These are phyloP conservation scores for Nansenia antarctica DNA, from an alignment of 2,113 vertebrate genomes.

Conservation along the genomic window DNA sequence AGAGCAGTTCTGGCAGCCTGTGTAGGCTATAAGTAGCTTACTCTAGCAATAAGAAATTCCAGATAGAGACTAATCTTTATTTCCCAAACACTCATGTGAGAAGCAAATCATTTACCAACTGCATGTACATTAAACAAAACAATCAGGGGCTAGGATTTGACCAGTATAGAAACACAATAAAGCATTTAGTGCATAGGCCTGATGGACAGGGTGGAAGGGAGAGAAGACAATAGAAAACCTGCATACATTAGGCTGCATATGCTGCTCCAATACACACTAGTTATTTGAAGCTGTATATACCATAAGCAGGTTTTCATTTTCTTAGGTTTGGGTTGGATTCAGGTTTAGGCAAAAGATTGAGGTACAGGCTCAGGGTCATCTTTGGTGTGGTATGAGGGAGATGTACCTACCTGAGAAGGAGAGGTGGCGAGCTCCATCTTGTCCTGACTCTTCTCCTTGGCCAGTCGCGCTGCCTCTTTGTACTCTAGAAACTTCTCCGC, in stretches of 20 bases:
- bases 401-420: constrained; percentile 88
- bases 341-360: too few species aligned
- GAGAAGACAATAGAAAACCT: too few species aligned
- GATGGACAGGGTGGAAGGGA: constrained; percentile 56
- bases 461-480: constrained; percentile 95
- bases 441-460: constrained; percentile 96
- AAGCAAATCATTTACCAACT: constrained; percentile 59
- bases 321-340: too few species aligned
- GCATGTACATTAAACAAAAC: constrained; percentile 65
- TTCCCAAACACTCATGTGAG: constrained; percentile 57
- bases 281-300: too few species aligned
- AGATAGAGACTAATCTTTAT: constrained; percentile 66
- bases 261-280: too few species aligned
- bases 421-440: constrained; percentile 97
- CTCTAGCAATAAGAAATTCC: constrained; percentile 47
- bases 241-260: too few species aligned
- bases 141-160: constrained; percentile 54
- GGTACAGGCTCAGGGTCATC: too few species aligned
- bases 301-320: too few species aligned
- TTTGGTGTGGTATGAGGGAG: not conserved
- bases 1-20: constrained; percentile 37
- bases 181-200: constrained; percentile 20
- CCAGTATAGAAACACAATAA: constrained; percentile 46
- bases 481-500: constrained; percentile 99
- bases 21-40: constrained; percentile 50